These are phyloP conservation scores for Plestiodon gilberti DNA, from an alignment of 2,113 vertebrate genomes.

Conservation along the genomic window DNA sequence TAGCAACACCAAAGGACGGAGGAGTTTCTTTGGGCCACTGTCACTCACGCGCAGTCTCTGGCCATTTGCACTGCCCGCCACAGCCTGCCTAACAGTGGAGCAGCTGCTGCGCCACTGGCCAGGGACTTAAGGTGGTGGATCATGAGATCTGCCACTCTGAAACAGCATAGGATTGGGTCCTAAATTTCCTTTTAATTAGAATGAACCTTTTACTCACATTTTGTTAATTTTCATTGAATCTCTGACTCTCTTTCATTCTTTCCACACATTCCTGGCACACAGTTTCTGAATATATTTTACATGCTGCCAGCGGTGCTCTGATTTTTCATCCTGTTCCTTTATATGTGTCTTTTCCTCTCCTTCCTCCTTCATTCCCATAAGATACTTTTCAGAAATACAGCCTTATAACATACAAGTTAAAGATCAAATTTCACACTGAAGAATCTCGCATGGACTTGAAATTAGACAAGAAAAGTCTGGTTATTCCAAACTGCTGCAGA, in stretches of 20 bases:
- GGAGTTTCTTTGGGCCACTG: too few species aligned
- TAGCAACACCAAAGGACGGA: too few species aligned
- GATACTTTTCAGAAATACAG: conserved; percentile 25
- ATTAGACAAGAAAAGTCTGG: background rate
- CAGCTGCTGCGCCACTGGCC: too few species aligned
- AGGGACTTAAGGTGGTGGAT: too few species aligned
- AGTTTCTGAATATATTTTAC: conserved; percentile 29
- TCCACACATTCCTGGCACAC: conserved; percentile 7
- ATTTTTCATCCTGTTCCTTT: conserved; percentile 37
- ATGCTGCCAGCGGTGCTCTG: conserved; percentile 18
- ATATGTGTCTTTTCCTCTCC: conserved; percentile 28
- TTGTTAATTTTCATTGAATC: background rate
- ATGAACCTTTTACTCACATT: background rate
- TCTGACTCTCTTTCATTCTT: conserved; percentile 3
- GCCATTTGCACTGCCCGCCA: too few species aligned
- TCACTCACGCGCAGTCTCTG: too few species aligned
- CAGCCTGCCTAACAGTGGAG: too few species aligned
- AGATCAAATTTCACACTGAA: conserved; percentile 31
- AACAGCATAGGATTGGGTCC: too few species aligned
- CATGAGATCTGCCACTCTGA: too few species aligned
- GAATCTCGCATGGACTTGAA: conserved; percentile 21
- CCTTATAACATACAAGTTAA: conserved; percentile 11
- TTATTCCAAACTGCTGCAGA: background rate
- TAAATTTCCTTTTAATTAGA: background rate
- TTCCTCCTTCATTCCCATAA: background rate